Conservation (phyloP, 2,797 vertebrate genomes). For the Sphaeramia orbicularis region DNA sequence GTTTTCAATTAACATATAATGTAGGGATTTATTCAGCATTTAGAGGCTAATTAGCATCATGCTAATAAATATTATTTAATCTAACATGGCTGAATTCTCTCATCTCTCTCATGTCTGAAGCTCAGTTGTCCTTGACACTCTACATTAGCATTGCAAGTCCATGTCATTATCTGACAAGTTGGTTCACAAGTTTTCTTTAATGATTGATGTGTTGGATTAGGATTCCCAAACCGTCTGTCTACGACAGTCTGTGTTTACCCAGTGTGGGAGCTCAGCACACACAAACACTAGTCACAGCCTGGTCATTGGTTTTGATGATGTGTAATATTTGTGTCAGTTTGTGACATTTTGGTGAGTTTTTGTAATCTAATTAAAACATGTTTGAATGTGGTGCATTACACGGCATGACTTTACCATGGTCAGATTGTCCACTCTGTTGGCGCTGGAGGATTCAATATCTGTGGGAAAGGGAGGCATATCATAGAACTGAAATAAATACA, state of each 20-base stretch:
- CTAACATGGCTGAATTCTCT: slow-evolving; percentile 2
- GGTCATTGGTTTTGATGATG: slow-evolving; percentile 9
- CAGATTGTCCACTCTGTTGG: neutral
- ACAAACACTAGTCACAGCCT: slow-evolving; percentile 32
- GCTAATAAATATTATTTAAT: slow-evolving; percentile 16
- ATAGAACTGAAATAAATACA: slow-evolving; percentile 43
- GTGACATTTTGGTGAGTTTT: slow-evolving; percentile 4
- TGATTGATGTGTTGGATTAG: slow-evolving; percentile 61
- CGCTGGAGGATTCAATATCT: neutral
- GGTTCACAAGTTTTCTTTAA: slow-evolving; percentile 63
- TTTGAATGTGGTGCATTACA: neutral
- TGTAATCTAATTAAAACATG: neutral
- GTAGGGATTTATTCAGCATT: slow-evolving; percentile 16
- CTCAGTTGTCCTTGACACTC: slow-evolving; percentile 37
- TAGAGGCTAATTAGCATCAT: slow-evolving; percentile 7
- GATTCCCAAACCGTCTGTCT: slow-evolving; percentile 60
- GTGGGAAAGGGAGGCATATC: slow-evolving; percentile 6
- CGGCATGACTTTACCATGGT: neutral
- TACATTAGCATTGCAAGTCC: slow-evolving; percentile 34
- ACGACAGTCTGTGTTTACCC: slow-evolving; percentile 61
- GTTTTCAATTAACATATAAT: neutral
- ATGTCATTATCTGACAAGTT: slow-evolving; percentile 46
- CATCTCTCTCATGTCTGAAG: slow-evolving; percentile 2
- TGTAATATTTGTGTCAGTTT: neutral
- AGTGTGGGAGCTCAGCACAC: slow-evolving; percentile 41